These are phyloP conservation scores for Tubiluchus corallicola DNA, from an alignment of 2,888 invertebrate species.

Conservation along the genomic window DNA sequence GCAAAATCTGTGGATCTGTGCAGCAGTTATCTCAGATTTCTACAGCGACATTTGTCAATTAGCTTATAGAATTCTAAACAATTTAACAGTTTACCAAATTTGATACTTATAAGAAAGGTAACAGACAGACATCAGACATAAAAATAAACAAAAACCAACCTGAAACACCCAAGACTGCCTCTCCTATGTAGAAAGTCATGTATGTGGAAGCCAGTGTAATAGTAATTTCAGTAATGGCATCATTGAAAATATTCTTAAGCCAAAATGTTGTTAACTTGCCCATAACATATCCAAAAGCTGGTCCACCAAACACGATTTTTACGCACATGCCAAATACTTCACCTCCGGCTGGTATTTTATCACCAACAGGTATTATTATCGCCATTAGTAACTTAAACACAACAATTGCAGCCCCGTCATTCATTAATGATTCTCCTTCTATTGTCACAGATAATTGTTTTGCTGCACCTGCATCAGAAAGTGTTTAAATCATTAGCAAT, in stretches of 20 bases:
- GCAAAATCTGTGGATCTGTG: too few species aligned
- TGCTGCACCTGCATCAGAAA: too few species aligned
- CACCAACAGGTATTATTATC: slow-evolving; percentile 7
- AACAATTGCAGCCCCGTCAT: slow-evolving; percentile 33
- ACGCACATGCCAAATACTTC: slow-evolving; percentile 22
- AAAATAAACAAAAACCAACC: too few species aligned
- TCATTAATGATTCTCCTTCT: slow-evolving; percentile 33
- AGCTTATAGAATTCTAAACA: too few species aligned
- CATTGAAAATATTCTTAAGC: slow-evolving; percentile 29
- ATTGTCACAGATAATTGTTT: slow-evolving; percentile 27
- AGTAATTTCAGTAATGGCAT: slow-evolving; percentile 30
- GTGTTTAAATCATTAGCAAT: too few species aligned
- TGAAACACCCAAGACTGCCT: slow-evolving; percentile 15
- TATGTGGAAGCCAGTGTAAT: slow-evolving; percentile 31
- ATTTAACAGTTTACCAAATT: too few species aligned
- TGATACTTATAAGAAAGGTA: too few species aligned
- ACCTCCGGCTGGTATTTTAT: slow-evolving; percentile 7
- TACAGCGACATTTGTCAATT: too few species aligned
- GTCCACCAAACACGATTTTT: slow-evolving; percentile 25
- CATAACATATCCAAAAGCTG: slow-evolving; percentile 28
- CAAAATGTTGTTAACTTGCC: slow-evolving; percentile 27
- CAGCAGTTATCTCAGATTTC: too few species aligned
- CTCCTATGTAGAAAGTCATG: slow-evolving; percentile 29
- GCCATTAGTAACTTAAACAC: slow-evolving; percentile 27
- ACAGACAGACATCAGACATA: too few species aligned